These are phyloP conservation scores for Mycteria americana DNA, from an alignment of 2,797 vertebrate genomes.

Conservation along the genomic window DNA sequence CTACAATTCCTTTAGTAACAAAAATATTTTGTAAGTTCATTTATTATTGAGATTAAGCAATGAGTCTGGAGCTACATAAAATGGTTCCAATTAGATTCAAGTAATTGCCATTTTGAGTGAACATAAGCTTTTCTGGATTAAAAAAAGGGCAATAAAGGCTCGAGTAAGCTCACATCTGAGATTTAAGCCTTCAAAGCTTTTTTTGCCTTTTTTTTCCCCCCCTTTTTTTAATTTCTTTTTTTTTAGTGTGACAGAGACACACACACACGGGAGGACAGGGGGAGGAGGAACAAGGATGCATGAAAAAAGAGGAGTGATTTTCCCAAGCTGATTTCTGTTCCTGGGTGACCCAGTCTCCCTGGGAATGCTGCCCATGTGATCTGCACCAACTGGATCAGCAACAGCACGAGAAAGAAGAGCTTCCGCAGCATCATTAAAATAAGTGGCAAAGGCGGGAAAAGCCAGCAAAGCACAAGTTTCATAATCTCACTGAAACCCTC, in stretches of 20 bases:
- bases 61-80: slow-evolving; percentile 58
- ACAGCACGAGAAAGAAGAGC: slow-evolving; percentile 39
- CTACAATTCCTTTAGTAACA: slow-evolving; percentile 63
- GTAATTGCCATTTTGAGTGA: slow-evolving; percentile 64
- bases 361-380: slow-evolving; percentile 66
- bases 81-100: slow-evolving; percentile 68
- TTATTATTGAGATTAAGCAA: slow-evolving; percentile 70
- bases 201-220: neutral
- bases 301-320: slow-evolving; percentile 67
- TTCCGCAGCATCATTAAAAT: slow-evolving; percentile 61
- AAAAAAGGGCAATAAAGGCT: slow-evolving; percentile 57
- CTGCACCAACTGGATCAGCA: slow-evolving; percentile 53
- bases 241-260: neutral
- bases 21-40: slow-evolving; percentile 64
- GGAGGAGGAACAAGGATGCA: neutral
- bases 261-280: neutral
- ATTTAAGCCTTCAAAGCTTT: slow-evolving; percentile 66
- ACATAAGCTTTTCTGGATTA: slow-evolving; percentile 58
- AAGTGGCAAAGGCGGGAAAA: slow-evolving; percentile 41
- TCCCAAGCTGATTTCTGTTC: slow-evolving; percentile 73
- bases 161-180: slow-evolving; percentile 60
- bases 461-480: slow-evolving; percentile 59
- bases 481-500: neutral
- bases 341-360: slow-evolving; percentile 57
- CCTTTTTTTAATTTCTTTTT: neutral